Percentiles rank a stretch among this genome's conserved stretches.
phyloP scores from a whole-genome alignment of 2,888 invertebrate genomes.

The Cephus rjabovi region DNA sequence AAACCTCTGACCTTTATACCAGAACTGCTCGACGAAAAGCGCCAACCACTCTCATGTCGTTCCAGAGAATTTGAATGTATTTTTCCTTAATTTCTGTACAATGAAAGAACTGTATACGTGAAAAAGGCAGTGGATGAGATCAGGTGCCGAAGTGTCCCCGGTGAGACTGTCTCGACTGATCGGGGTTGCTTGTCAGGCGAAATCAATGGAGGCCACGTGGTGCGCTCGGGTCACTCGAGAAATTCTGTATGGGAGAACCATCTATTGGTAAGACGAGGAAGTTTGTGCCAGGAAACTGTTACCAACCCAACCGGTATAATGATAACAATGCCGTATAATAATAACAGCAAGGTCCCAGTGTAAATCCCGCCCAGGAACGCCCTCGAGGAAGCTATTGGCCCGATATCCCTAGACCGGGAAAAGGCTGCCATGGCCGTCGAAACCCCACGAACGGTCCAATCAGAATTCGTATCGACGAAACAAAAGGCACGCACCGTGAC shows the following conservation, averaged over 20 bases:
- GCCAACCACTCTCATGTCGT: not conserved
- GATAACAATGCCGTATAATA: constrained; percentile 29
- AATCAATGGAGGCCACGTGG: not conserved
- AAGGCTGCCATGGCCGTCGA: constrained; percentile 63
- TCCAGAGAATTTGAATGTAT: not conserved
- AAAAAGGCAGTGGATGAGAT: not conserved
- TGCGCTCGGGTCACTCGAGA: not conserved
- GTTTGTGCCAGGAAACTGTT: not conserved
- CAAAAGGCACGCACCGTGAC: constrained; percentile 45
- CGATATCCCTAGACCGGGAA: constrained; percentile 57
- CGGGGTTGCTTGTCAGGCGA: not conserved
- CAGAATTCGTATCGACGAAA: constrained; percentile 51
- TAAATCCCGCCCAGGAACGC: constrained; percentile 62
- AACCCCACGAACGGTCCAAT: constrained; percentile 60
- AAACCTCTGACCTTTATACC: constrained; percentile 57
- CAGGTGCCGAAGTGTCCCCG: not conserved
- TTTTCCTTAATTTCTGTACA: not conserved
- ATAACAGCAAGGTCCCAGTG: constrained; percentile 40
- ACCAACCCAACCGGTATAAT: constrained; percentile 28
- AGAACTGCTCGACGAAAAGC: constrained; percentile 21
- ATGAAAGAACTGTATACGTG: not conserved
- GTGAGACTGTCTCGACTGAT: not conserved
- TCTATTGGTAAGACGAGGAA: not conserved
- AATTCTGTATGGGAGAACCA: not conserved
- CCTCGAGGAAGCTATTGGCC: constrained; percentile 64